A percentile compares a stretch with the other conserved stretches of the same genome.
These are phyloP conservation scores for Pocota personata DNA, from an alignment of 2,888 invertebrate species.

Conservation along the genomic window DNA sequence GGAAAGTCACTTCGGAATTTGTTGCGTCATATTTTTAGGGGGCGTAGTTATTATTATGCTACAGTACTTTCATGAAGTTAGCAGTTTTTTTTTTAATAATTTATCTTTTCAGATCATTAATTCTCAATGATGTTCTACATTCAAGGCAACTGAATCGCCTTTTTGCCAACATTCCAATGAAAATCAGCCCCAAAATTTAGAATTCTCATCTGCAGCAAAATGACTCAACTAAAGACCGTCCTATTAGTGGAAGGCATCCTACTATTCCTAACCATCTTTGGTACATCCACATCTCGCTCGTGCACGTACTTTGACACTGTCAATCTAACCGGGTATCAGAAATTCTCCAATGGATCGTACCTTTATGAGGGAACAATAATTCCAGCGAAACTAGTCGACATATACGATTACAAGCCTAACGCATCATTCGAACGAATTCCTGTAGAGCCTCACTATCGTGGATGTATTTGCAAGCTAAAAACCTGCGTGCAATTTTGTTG, in stretches of 20 bases:
- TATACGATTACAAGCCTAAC: constrained; percentile 78
- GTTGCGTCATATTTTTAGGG: no score
- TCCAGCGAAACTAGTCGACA: constrained; percentile 77
- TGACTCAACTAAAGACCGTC: constrained; percentile 10
- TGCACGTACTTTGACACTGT: constrained; percentile 80
- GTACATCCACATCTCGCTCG: not conserved
- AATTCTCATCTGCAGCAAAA: not conserved
- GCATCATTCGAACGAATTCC: constrained; percentile 76
- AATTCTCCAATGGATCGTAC: constrained; percentile 79
- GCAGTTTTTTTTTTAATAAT: not conserved
- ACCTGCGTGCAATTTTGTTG: constrained; percentile 82
- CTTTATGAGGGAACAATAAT: constrained; percentile 78
- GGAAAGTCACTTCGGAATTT: no score
- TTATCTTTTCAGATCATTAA: not conserved
- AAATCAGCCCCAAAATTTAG: not conserved
- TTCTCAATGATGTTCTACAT: not conserved
- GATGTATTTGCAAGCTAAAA: constrained; percentile 80
- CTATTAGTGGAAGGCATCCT: not conserved
- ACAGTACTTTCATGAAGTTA: not conserved
- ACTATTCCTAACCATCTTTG: not conserved
- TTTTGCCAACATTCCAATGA: not conserved
- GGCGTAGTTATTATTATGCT: no score
- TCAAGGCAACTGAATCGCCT: not conserved
- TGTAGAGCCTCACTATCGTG: constrained; percentile 78
- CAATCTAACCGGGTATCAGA: constrained; percentile 78